These are phyloP conservation scores for Rousettus leschenaultii DNA, from an alignment of 2,113 vertebrate genomes.

Conservation along the genomic window DNA sequence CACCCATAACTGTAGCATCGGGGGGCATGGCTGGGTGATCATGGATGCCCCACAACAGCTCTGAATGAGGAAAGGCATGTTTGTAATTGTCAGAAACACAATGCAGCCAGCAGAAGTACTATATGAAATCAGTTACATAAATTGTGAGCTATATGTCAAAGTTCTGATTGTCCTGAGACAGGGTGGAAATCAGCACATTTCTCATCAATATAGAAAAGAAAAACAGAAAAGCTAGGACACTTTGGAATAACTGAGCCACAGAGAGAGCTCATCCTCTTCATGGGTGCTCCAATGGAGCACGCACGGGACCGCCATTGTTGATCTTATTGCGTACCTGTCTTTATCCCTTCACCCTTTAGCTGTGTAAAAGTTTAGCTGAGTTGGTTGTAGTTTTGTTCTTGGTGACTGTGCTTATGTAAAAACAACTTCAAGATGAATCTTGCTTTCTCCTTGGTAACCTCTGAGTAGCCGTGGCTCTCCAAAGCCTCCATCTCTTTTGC, in stretches of 20 bases:
- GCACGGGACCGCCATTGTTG: not conserved
- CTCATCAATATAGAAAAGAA: slow-evolving; percentile 55
- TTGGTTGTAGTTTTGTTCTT: not conserved
- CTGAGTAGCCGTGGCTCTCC: not conserved
- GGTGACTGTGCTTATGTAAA: not conserved
- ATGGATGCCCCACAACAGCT: not conserved
- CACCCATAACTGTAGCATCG: not conserved
- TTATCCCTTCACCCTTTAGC: not conserved
- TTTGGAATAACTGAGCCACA: slow-evolving; percentile 31
- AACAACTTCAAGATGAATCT: not conserved
- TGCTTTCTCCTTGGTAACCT: not conserved
- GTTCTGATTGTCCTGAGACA: slow-evolving; percentile 65
- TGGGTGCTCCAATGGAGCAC: not conserved
- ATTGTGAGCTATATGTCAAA: slow-evolving; percentile 46
- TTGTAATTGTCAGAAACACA: not conserved
- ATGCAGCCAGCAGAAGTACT: not conserved
- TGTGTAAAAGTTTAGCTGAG: not conserved
- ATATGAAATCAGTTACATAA: not conserved
- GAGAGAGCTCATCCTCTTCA: not conserved
- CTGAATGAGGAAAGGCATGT: not conserved
- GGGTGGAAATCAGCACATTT: slow-evolving; percentile 52
- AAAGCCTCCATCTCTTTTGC: not conserved
- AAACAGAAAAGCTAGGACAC: slow-evolving; percentile 2
- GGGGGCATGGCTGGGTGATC: not conserved
- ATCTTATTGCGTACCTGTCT: not conserved